Base-by-base conservation (phyloP, 2,113 vertebrate species). In the Callipepla californica region DNA sequence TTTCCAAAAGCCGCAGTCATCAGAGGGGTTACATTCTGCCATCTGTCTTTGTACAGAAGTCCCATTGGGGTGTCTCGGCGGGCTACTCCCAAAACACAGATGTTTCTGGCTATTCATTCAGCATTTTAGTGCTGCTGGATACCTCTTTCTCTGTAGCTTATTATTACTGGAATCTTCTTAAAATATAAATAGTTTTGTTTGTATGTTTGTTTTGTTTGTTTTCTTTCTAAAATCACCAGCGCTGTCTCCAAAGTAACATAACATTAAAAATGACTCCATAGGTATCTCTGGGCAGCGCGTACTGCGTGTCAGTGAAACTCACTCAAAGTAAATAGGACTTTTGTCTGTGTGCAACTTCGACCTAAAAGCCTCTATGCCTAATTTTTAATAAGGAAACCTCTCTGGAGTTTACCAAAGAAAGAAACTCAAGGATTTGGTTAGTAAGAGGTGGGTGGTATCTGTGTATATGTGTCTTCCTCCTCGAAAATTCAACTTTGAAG, bases 61-160 rank as follows among this genome's bases (percentile, higher is more conserved):
- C 96, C 96, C 94, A 47, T 17, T 81, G 96, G 89, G 87, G 90
- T 95, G 66, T 93, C 90, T 91, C 90, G 90, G 93, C 79, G 90
- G 90, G 90, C 92, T 91, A 45, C 76, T 94, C 85, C 87, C 93
- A 93, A 93, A 95, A 91, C 90, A 95, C 96, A 96, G 96, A 96
- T 96, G 95, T 96, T 96, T 90, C 73, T 95, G 80, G 72, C 73
- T 86, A 32, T 75, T 94, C 91, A 90, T 96, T 95, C 90, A 94
- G 69, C 10, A n/a, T 26, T 87, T 83, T 62, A 81, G 4, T 80
- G 79, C 57, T 85, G 67, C 25, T 80, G 79, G 32, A 82, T 77
- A 21, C 30, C 80, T 84, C 73, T 65, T 61, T 20, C 61, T 78
- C 50, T 32, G n/a, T 30, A 70, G 67, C 17, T 83, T 92, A 76